phyloP scores from a whole-genome alignment of 2,797 vertebrate species.

The Lycodopsis pacificus region DNA sequence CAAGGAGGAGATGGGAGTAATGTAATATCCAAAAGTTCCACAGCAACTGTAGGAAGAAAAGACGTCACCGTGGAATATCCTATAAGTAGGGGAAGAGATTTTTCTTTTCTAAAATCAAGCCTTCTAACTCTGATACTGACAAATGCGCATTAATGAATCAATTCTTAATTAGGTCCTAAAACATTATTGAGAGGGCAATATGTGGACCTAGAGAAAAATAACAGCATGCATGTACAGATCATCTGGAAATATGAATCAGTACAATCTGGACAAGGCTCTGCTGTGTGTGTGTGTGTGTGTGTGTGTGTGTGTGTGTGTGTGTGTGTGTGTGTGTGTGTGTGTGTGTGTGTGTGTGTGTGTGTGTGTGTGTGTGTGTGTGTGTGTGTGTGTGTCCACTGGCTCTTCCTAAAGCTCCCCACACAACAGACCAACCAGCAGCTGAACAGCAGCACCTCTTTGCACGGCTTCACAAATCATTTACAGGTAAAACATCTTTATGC shows the following conservation, averaged over 20 bases:
- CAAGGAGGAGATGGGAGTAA: rapidly evolving
- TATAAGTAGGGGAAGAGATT: background rate
- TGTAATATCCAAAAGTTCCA: background rate
- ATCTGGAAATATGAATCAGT: too few relatives aligned
- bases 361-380: constrained; percentile 2
- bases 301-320: too few relatives aligned
- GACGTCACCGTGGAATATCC: background rate
- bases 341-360: constrained; percentile 28
- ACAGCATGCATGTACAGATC: background rate
- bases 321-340: constrained; percentile 12
- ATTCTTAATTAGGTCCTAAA: background rate
- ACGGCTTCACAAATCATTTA: constrained; percentile 23
- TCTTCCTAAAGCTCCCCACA: constrained; percentile 41
- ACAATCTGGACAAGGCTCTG: too few relatives aligned
- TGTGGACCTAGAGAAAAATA: background rate
- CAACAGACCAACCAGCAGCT: constrained; percentile 57
- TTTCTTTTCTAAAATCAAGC: too few relatives aligned
- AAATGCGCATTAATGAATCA: background rate
- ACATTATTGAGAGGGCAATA: background rate
- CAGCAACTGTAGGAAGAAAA: background rate
- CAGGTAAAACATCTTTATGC: constrained; percentile 65
- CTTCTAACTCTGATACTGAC: background rate
- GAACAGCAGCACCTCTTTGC: constrained; percentile 53
- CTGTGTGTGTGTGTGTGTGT: too few relatives aligned
- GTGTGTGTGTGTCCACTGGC: constrained; percentile 8